Percentiles rank a stretch among this genome's conserved stretches.
These are phyloP conservation scores for Acrocera orbiculus DNA, from an alignment of 2,888 invertebrate genomes.

Conservation along the genomic window DNA sequence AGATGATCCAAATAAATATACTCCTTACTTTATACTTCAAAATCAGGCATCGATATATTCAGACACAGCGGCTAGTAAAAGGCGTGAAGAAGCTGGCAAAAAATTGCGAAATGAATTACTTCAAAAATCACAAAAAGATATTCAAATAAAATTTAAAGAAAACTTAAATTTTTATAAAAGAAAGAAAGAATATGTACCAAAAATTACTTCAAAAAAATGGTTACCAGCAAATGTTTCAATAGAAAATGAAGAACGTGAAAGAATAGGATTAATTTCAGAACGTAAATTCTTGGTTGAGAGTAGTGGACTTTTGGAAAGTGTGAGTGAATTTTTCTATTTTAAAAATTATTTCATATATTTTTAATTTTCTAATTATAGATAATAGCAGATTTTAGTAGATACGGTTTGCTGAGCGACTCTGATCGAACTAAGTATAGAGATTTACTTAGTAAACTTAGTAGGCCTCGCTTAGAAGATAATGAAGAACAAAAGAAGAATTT, in stretches of 20 bases:
- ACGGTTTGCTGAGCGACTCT: no score
- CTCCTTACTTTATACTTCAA: slow-evolving; percentile 50
- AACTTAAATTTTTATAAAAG: slow-evolving; percentile 15
- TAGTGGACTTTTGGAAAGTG: slow-evolving; percentile 49
- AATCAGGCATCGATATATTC: slow-evolving; percentile 47
- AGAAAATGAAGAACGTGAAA: slow-evolving; percentile 49
- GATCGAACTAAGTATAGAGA: no score
- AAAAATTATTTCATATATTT: no score
- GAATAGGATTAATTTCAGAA: slow-evolving; percentile 44
- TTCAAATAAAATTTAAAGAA: slow-evolving; percentile 12
- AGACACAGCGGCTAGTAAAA: slow-evolving; percentile 57
- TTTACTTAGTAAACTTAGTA: no score
- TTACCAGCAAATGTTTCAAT: slow-evolving; percentile 37
- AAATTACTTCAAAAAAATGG: not conserved
- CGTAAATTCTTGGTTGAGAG: slow-evolving; percentile 51
- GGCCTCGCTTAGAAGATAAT: no score
- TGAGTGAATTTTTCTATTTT: no score
- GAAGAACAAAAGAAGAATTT: no score
- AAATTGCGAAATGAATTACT: slow-evolving; percentile 43
- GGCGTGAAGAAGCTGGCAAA: slow-evolving; percentile 56
- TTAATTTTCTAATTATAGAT: no score
- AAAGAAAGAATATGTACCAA: slow-evolving; percentile 11
- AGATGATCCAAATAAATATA: slow-evolving; percentile 41
- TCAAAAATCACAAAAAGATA: slow-evolving; percentile 4
- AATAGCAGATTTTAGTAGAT: no score